Percentiles rank a stretch among this genome's conserved stretches.
Conservation (phyloP, 2,888 invertebrate genomes). For the Trissonchulus sp. region DNA sequence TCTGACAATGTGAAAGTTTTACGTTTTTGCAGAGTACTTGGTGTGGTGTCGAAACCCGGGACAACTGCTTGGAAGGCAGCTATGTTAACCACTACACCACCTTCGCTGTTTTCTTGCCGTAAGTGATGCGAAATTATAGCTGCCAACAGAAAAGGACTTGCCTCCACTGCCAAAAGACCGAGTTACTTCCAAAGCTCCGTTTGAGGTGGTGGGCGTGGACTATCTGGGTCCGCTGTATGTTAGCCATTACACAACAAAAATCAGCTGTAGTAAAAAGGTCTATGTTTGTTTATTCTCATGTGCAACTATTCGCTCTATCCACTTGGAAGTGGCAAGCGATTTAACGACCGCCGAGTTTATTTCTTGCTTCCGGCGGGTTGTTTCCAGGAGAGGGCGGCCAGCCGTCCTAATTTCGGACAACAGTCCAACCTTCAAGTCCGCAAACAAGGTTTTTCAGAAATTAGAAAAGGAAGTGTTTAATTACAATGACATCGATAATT, state of each 20-base stretch:
- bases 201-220: neutral
- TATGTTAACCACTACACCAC: too few species aligned
- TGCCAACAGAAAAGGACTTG: too few species aligned
- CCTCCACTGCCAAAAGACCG: neutral
- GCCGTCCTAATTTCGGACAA: neutral
- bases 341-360: neutral
- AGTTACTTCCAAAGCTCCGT: neutral
- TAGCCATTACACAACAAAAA: neutral
- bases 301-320: neutral
- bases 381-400: neutral
- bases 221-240: neutral
- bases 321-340: neutral
- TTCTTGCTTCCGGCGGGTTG: neutral
- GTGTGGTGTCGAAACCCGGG: too few species aligned
- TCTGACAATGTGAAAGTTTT: too few species aligned
- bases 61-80: too few species aligned
- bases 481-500: too few species aligned
- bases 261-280: neutral
- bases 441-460: too few species aligned
- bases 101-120: too few species aligned
- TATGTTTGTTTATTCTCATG: neutral
- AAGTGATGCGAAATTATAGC: too few species aligned
- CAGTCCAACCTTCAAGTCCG: too few species aligned
- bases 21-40: too few species aligned
- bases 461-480: too few species aligned